Evolutionary conservation across 2,888 invertebrate species (phyloP).

Genomic region (Nephrotoma flavescens): DNA sequence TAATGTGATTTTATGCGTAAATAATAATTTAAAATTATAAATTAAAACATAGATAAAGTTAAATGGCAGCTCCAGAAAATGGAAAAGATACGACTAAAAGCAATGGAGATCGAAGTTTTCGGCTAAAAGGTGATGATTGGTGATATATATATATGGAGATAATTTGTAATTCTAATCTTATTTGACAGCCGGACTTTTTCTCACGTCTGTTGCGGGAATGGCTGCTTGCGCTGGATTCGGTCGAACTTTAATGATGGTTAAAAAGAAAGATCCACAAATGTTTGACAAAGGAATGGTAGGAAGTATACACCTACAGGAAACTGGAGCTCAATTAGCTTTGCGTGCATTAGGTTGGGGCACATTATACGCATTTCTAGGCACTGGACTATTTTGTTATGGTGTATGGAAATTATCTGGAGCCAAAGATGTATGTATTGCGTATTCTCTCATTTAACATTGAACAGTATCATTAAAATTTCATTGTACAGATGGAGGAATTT

Average conservation of each 20-base stretch:
- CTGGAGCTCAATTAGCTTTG: slow-evolving; percentile 63
- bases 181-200: slow-evolving; percentile 24
- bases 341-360: slow-evolving; percentile 82
- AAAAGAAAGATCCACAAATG: slow-evolving; percentile 62
- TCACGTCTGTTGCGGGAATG: slow-evolving; percentile 40
- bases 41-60: not conserved
- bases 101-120: not conserved
- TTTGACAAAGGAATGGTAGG: slow-evolving; percentile 58
- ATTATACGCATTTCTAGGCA: slow-evolving; percentile 72
- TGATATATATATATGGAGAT: not conserved
- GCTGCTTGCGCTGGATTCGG: slow-evolving; percentile 73
- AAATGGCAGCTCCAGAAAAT: not conserved
- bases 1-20: not conserved
- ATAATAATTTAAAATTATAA: not conserved
- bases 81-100: not conserved
- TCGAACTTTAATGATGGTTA: slow-evolving; percentile 58
- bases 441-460: not conserved
- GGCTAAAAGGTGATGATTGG: not conserved
- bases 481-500: slow-evolving; percentile 63
- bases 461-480: not conserved
- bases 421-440: slow-evolving; percentile 45
- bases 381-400: slow-evolving; percentile 62
- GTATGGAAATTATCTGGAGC: slow-evolving; percentile 85
- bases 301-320: slow-evolving; percentile 49
- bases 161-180: not conserved